Conservation (phyloP, 2,888 invertebrate genomes). For the Imbricaverruca yamaguchii region DNA sequence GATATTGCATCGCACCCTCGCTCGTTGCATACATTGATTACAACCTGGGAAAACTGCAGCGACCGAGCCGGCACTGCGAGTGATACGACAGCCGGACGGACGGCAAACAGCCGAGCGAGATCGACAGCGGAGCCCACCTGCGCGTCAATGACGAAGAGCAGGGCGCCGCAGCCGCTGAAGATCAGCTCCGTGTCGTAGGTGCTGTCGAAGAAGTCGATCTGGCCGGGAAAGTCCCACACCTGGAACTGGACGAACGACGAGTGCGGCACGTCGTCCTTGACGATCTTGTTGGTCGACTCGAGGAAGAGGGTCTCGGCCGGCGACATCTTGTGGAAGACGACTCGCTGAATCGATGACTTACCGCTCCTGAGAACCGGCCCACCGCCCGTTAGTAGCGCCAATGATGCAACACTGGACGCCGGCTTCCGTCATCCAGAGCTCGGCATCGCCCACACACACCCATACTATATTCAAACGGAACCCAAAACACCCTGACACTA, state of each 20-base stretch:
- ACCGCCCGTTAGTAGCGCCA: background rate
- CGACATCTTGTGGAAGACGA: constrained; percentile 99
- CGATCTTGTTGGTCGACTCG: constrained; percentile 96
- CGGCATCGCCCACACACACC: too few species aligned
- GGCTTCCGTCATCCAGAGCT: too few species aligned
- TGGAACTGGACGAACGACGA: constrained; percentile 98
- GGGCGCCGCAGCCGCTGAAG: constrained; percentile 92
- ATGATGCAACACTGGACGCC: too few species aligned
- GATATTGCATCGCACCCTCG: too few species aligned
- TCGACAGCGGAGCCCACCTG: constrained; percentile 40
- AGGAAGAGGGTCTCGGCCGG: constrained; percentile 98
- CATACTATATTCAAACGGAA: too few species aligned
- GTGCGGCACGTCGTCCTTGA: constrained; percentile 96
- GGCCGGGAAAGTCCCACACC: constrained; percentile 99
- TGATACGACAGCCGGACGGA: too few species aligned
- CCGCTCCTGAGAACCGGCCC: constrained; percentile 73
- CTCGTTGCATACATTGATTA: too few species aligned
- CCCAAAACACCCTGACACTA: too few species aligned
- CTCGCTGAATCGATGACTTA: constrained; percentile 98
- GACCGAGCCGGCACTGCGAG: too few species aligned
- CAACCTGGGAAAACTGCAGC: too few species aligned
- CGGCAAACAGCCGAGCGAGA: too few species aligned
- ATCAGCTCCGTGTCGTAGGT: constrained; percentile 93
- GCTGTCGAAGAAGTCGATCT: constrained; percentile 95
- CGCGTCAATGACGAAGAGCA: constrained; percentile 98